A percentile compares a stretch with the other conserved stretches of the same genome.
phyloP scores from a whole-genome alignment of 2,797 vertebrate genomes.

The Hoplostethus mediterraneus region DNA sequence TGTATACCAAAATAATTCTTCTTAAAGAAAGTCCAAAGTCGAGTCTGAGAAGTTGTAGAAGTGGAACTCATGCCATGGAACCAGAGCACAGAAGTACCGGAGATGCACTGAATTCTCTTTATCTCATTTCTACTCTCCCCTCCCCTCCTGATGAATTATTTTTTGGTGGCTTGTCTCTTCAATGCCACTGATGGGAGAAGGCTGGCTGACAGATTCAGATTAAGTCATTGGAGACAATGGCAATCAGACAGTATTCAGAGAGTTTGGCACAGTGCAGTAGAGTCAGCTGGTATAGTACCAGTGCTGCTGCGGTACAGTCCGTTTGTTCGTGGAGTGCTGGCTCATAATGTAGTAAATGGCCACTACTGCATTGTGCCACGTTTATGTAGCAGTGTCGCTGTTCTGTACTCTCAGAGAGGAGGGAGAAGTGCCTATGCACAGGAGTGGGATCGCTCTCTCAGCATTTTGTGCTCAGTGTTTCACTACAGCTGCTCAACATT shows the following conservation, averaged over 20 bases:
- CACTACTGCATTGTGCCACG: background rate
- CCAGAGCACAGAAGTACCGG: background rate
- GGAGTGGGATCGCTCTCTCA: background rate
- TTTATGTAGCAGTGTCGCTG: slow-evolving; percentile 16
- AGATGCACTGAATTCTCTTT: background rate
- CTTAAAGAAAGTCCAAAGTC: background rate
- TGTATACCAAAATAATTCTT: too few species aligned
- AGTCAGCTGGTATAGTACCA: background rate
- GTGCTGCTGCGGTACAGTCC: too few species aligned
- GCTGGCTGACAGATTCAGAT: background rate
- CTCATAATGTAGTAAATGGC: background rate
- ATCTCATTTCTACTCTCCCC: background rate
- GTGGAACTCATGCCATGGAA: background rate
- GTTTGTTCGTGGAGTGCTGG: background rate
- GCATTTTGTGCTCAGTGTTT: slow-evolving; percentile 1
- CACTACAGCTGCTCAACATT: background rate
- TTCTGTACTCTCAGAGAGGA: slow-evolving; percentile 4
- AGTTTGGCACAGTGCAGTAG: background rate
- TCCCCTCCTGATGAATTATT: background rate
- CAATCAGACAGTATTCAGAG: slow-evolving; percentile 5
- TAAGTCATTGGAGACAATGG: background rate
- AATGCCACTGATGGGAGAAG: background rate
- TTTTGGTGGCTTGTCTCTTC: background rate
- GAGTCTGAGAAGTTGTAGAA: background rate
- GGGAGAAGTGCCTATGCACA: background rate